phyloP scores from a whole-genome alignment of 2,113 vertebrate species.

The Grus americana region DNA sequence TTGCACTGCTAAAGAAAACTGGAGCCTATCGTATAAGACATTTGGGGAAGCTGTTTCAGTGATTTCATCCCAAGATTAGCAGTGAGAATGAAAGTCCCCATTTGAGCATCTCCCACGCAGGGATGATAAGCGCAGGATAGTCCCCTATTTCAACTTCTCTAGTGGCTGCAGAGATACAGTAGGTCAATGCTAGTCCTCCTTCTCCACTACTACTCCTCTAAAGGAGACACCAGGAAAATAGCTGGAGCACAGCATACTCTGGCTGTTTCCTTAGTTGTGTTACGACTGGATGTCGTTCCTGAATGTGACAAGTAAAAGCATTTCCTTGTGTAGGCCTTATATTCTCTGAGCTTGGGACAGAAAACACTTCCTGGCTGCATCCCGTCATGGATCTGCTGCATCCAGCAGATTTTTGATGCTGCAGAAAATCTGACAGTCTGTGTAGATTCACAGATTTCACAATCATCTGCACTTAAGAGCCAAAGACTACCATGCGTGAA shows the following conservation, averaged over 20 bases:
- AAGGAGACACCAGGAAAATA: not conserved
- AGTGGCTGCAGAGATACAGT: not conserved
- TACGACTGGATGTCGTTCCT: not conserved
- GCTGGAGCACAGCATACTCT: not conserved
- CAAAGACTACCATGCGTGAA: not conserved
- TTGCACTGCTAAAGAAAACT: not conserved
- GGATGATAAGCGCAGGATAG: not conserved
- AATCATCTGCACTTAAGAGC: not conserved
- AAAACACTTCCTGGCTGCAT: constrained; percentile 29
- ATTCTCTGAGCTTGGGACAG: constrained; percentile 5
- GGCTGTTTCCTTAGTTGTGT: constrained; percentile 7
- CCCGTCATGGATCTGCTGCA: not conserved
- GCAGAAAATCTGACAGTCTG: constrained; percentile 18
- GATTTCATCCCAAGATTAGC: not conserved
- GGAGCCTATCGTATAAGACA: not conserved
- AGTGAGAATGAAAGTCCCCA: not conserved
- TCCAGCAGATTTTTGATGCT: not conserved
- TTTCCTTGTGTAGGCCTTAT: constrained; percentile 6
- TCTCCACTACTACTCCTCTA: not conserved
- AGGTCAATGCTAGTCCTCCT: not conserved
- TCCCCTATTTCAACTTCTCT: not conserved
- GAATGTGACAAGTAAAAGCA: constrained; percentile 2
- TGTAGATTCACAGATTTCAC: constrained; percentile 8
- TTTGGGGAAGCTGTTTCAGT: not conserved
- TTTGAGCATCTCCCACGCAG: not conserved